Evolutionary conservation across 2,797 vertebrate genomes (phyloP), one percentile per base, ranked within the genome.

Genomic region (Crax fasciolata): DNA sequence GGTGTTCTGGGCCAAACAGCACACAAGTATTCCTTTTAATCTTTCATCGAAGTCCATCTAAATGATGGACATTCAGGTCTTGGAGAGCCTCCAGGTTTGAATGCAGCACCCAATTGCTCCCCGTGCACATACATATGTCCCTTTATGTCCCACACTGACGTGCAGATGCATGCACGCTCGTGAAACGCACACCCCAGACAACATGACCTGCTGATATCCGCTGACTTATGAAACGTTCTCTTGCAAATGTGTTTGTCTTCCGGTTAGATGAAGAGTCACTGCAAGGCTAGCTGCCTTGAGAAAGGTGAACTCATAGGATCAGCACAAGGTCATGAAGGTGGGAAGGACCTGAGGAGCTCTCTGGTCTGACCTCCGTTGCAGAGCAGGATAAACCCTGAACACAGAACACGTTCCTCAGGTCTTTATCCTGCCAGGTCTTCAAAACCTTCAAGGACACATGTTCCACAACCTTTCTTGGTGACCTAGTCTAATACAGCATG

Each of bases 1-100:
- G 94, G 94, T 94, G 91, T 94, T 91, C 96, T 35, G 57, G 94
- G 94, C 87, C 94, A 96, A 95, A 66, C 79, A 78, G 59, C 55
- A 91, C 70, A 74, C 23, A 74, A 62, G 35, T 13, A 57, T 87
- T 86, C 70, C 25, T 67, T 86, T 79, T 74, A 67, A 58, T 82
- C 59, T 93, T 84, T 58, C 65, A 21, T 41, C 5, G 6, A 62
- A 77, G 21, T 75, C 81, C 78, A 2, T 54, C 46, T 61, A 15
- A 35, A 44, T 2, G 2, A 59, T 76, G 85, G 84, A 71, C 1
- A 0, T n/a, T 74, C n/a, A 1, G 2, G 55, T 27, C 15, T 30
- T 66, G 48, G 25, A 79, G 48, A 54, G 14, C 58, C 55, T 72
- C 24, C 44, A 54, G 1, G 13, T 52, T 17, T 38, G 73, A 65